Base-by-base conservation (phyloP, 2,888 invertebrate genomes). In the Campoletis raptor region DNA sequence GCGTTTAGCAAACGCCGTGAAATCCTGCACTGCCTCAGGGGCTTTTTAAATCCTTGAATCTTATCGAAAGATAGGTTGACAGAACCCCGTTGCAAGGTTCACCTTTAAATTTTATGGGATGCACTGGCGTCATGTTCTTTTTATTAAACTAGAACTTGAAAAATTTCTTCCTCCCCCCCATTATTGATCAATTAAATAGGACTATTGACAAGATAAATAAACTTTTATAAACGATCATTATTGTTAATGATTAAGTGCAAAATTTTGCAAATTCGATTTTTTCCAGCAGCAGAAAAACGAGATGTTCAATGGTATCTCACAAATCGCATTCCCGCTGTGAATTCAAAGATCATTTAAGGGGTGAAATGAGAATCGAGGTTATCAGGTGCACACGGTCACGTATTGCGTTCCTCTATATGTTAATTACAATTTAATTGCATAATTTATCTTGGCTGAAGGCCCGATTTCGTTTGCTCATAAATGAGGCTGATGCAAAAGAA, bases 391-490 rank as follows among this genome's bases (percentile, higher is more conserved):
- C 81, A 85, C 73, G 84, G 90, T 91, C 91, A 92, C 91, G 92
- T 91, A 89, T 36, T 37, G 30, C 88, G 85, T 77, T 80, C 87
- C 88, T 87, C 88, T 90, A 91, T 92, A 90, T 88, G 91, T 92
- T 93, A 92, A 92, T 93, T 92, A 93, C 92, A 93, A 92, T 93
- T 93, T 93, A 92, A 93, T 93, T 92, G 92, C 92, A 92, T 93
- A 91, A 92, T 93, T 92, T 93, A 92, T 93, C 92, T 92, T 91
- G 90, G 91, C 90, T 82, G 69, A 77, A 85, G 48, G 88, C 89
- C 78, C 77, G 82, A 61, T 54, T 73, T 40, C 36, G 54, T 73
- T 61, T 57, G 10, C 70, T 48, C 52, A 74, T n/a, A 52, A 4
- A 72, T n/a, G 9, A 42, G 2, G 10, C 10, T 0, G 42, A 42